Evolutionary conservation across 2,113 vertebrate species (phyloP).

Genomic region (Percina caprodes): DNA sequence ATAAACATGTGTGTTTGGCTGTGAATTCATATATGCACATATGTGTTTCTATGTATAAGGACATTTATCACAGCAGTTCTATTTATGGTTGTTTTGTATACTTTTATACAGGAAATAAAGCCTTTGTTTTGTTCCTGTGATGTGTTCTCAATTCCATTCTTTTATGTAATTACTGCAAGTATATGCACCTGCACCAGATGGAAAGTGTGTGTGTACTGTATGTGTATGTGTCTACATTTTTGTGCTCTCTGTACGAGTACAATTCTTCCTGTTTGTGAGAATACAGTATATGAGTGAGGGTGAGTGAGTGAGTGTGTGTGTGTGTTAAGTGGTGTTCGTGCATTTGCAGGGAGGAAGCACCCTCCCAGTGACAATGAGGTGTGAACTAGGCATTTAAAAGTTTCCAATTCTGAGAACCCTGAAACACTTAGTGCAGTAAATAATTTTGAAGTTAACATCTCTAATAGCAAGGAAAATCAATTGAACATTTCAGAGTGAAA

Average conservation of each 20-base stretch:
- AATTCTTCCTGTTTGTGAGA: slow-evolving; percentile 3
- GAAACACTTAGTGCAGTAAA: slow-evolving; percentile 29
- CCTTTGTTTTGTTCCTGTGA: not conserved
- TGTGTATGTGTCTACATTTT: slow-evolving; percentile 7
- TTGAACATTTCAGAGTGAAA: slow-evolving; percentile 21
- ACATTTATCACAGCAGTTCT: not conserved
- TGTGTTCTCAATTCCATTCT: slow-evolving; percentile 20
- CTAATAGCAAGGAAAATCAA: slow-evolving; percentile 5
- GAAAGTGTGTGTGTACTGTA: slow-evolving; percentile 15
- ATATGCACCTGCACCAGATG: slow-evolving; percentile 32
- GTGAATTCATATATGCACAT: slow-evolving; percentile 22
- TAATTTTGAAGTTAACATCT: slow-evolving; percentile 28
- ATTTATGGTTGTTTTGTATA: slow-evolving; percentile 8
- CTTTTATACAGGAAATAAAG: slow-evolving; percentile 34
- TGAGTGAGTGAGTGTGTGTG: slow-evolving; percentile 17
- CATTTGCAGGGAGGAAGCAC: slow-evolving; percentile 1
- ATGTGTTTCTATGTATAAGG: slow-evolving; percentile 2
- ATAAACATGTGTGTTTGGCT: slow-evolving; percentile 21
- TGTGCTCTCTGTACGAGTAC: slow-evolving; percentile 1
- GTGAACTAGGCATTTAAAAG: slow-evolving; percentile 18
- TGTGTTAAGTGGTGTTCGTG: slow-evolving; percentile 22
- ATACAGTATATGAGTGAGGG: slow-evolving; percentile 7
- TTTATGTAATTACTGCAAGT: not conserved
- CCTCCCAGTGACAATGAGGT: slow-evolving; percentile 6
- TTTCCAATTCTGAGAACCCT: slow-evolving; percentile 12